These are phyloP conservation scores for Eonycteris spelaea DNA, from an alignment of 2,113 vertebrate genomes.

Conservation along the genomic window DNA sequence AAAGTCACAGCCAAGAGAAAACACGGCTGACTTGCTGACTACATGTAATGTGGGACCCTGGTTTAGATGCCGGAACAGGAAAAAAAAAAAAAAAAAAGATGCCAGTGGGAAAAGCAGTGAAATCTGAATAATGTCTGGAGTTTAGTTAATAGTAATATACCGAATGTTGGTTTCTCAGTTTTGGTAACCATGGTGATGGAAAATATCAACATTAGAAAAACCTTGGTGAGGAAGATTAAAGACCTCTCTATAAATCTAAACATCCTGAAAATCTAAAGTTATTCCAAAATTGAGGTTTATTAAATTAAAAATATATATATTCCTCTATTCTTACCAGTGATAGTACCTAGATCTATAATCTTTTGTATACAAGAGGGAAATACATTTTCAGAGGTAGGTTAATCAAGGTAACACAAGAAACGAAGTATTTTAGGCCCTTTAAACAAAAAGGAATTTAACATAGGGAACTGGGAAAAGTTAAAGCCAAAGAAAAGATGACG, in stretches of 20 bases:
- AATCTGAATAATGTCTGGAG: neutral
- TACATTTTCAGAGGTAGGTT: neutral
- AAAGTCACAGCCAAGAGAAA: neutral
- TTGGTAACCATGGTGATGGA: neutral
- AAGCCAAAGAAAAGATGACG: neutral
- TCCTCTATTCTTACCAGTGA: neutral
- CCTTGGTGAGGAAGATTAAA: neutral
- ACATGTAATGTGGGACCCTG: fast-evolving
- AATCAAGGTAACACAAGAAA: neutral
- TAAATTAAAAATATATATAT: neutral
- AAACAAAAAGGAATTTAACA: neutral
- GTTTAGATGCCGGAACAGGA: neutral
- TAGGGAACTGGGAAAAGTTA: neutral
- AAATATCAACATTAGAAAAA: neutral
- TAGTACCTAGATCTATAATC: neutral
- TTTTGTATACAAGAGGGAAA: too few relatives aligned
- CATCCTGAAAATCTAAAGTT: neutral
- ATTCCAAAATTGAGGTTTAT: neutral
- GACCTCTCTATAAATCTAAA: neutral
- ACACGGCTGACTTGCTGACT: fast-evolving
- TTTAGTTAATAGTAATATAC: neutral
- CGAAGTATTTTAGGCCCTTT: neutral
- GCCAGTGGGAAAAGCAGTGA: neutral
- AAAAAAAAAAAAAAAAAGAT: neutral
- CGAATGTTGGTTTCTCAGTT: neutral